These are phyloP conservation scores for Hyphantria cunea DNA, from an alignment of 1,140 invertebrate species.

Conservation along the genomic window DNA sequence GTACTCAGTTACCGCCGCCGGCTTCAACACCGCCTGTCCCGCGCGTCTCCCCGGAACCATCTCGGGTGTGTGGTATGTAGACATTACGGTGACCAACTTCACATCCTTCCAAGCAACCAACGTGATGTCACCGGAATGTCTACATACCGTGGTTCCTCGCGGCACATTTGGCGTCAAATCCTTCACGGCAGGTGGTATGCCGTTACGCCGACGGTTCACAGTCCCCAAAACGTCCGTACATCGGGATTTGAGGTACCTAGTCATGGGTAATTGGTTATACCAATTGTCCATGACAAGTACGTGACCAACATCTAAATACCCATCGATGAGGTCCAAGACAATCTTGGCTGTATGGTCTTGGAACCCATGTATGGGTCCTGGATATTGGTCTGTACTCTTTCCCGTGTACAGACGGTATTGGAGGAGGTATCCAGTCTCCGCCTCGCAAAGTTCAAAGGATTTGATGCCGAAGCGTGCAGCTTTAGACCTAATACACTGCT, in stretches of 20 bases:
- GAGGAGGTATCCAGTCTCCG: constrained; percentile 30
- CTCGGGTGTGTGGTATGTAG: constrained; percentile 12
- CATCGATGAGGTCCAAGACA: constrained; percentile 6
- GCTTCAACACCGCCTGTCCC: background rate
- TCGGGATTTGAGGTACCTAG: constrained; percentile 33
- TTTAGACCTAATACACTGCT: constrained; percentile 31
- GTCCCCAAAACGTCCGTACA: constrained; percentile 39
- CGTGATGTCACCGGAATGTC: constrained; percentile 33
- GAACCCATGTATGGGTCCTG: constrained; percentile 6
- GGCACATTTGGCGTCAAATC: constrained; percentile 2
- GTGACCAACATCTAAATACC: constrained; percentile 6
- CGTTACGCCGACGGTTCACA: constrained; percentile 22
- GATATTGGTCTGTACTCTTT: background rate
- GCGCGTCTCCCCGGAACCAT: constrained; percentile 1
- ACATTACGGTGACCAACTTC: constrained; percentile 5
- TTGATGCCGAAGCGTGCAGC: constrained; percentile 37
- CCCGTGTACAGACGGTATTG: background rate
- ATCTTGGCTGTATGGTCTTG: background rate
- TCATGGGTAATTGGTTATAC: constrained; percentile 36
- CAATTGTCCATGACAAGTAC: constrained; percentile 43
- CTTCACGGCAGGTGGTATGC: constrained; percentile 17
- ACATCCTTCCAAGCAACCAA: constrained; percentile 22
- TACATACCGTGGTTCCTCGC: constrained; percentile 19
- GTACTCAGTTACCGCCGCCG: background rate
- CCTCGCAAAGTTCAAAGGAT: constrained; percentile 39